Percentiles rank a stretch among this genome's conserved stretches.
phyloP scores from a whole-genome alignment of 2,888 invertebrate species.

The Norana najaformis region DNA sequence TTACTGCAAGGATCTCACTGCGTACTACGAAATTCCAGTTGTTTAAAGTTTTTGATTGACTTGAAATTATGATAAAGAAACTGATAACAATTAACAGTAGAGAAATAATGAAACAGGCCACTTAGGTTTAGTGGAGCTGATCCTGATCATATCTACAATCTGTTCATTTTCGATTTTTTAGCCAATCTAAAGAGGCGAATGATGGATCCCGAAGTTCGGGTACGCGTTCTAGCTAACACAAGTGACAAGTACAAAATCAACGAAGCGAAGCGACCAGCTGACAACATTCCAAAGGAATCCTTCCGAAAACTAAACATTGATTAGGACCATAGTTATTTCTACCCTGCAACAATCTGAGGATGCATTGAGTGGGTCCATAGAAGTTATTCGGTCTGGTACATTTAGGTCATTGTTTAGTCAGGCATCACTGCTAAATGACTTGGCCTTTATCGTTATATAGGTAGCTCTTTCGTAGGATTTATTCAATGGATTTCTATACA shows the following conservation, averaged over 20 bases:
- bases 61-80: neutral
- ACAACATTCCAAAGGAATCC: neutral
- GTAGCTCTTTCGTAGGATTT: too few species aligned
- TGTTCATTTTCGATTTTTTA: neutral
- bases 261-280: conserved; percentile 23
- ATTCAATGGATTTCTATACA: too few species aligned
- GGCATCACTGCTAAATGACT: too few species aligned
- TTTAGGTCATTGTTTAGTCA: too few species aligned
- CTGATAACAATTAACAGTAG: neutral
- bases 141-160: neutral
- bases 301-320: conserved; percentile 31
- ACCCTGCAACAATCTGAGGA: too few species aligned
- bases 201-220: conserved; percentile 16
- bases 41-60: neutral
- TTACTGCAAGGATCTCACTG: too few species aligned
- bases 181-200: conserved; percentile 16
- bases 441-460: too few species aligned
- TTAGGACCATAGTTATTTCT: neutral
- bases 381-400: too few species aligned
- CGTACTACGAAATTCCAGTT: neutral
- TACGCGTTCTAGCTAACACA: neutral
- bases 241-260: conserved; percentile 29
- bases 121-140: neutral
- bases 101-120: too few species aligned
- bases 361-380: too few species aligned